These are phyloP conservation scores for Speoplatyrhinus poulsoni DNA, from an alignment of 2,113 vertebrate species.

Conservation along the genomic window DNA sequence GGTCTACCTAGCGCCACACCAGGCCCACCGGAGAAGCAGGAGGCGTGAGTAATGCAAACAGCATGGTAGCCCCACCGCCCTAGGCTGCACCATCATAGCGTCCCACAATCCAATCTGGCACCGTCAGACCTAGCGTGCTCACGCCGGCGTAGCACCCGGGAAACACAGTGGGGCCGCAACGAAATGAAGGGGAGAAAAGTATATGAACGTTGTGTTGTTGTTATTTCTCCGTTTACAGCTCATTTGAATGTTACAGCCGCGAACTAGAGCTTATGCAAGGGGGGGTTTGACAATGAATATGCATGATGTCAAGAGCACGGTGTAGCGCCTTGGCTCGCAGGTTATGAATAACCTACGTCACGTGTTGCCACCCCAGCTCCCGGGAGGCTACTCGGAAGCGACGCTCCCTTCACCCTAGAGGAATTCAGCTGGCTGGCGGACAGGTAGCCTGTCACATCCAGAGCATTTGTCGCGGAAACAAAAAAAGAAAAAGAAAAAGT, in stretches of 20 bases:
- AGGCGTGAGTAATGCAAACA: conserved; percentile 73
- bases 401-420: conserved; percentile 63
- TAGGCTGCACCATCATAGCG: conserved; percentile 43
- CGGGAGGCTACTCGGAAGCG: conserved; percentile 61
- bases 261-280: conserved; percentile 34
- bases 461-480: conserved; percentile 55
- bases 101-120: conserved; percentile 7
- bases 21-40: conserved; percentile 66
- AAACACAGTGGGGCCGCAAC: conserved; percentile 28
- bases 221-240: conserved; percentile 27
- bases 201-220: conserved; percentile 38
- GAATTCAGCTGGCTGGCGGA: conserved; percentile 71
- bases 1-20: conserved; percentile 71
- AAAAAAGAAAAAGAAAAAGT: conserved; percentile 47
- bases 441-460: conserved; percentile 76
- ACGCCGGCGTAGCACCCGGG: conserved; percentile 17
- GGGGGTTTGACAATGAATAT: conserved; percentile 72
- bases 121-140: conserved; percentile 4
- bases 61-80: conserved; percentile 47
- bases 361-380: conserved; percentile 72
- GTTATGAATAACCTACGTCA: conserved; percentile 76
- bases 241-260: conserved; percentile 48
- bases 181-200: conserved; percentile 24
- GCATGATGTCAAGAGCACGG: conserved; percentile 63
- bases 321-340: conserved; percentile 49